Conservation (phyloP, 1,140 invertebrate species). For the Conus betulinus region DNA sequence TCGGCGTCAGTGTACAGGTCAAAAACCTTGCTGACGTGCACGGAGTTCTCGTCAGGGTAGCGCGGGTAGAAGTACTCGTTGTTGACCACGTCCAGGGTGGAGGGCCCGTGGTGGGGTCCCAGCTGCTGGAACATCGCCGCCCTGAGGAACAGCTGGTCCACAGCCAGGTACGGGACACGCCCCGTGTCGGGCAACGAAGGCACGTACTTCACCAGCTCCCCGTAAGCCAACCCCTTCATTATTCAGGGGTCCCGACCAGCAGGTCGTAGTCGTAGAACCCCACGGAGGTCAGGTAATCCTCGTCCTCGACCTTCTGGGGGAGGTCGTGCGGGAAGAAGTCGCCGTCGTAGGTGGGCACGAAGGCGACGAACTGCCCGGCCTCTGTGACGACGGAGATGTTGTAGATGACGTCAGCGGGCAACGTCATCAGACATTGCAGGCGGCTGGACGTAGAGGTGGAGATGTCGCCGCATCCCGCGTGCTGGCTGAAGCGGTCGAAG, state of each 20-base stretch:
- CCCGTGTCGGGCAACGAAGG: not conserved
- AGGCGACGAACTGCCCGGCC: not conserved
- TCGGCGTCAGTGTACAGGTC: not conserved
- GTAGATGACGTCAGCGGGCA: conserved; percentile 1
- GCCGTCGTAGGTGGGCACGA: conserved; percentile 8
- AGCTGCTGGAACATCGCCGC: not conserved
- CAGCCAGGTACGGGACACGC: not conserved
- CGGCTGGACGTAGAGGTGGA: not conserved
- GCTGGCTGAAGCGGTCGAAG: not conserved
- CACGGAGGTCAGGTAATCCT: not conserved
- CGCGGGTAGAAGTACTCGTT: conserved; percentile 16
- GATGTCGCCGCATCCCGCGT: not conserved
- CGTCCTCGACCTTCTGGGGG: not conserved
- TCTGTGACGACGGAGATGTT: not conserved
- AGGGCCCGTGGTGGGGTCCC: not conserved
- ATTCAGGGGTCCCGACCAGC: not conserved
- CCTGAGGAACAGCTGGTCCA: not conserved
- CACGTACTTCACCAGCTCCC: not conserved
- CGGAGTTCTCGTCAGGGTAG: not conserved
- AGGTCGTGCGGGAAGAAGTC: conserved; percentile 3
- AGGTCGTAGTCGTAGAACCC: conserved; percentile 19
- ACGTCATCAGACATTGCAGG: not conserved
- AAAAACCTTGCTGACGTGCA: not conserved
- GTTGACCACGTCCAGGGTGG: not conserved
- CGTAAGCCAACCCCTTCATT: not conserved